These are phyloP conservation scores for Lasiurus cinereus DNA, from an alignment of 2,113 vertebrate genomes.

Conservation along the genomic window DNA sequence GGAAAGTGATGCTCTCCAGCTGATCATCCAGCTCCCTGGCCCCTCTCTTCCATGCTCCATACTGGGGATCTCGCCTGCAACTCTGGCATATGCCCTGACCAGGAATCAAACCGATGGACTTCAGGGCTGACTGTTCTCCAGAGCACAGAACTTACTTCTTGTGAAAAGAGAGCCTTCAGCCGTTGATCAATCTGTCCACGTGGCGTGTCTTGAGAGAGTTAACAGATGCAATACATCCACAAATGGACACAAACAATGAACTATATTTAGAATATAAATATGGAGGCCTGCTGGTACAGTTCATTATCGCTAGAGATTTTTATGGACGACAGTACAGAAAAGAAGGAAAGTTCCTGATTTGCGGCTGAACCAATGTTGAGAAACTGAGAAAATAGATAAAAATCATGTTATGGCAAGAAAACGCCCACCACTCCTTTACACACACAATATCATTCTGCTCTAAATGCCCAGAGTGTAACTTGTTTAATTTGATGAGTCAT, in stretches of 20 bases:
- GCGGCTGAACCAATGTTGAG: background rate
- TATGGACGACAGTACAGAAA: background rate
- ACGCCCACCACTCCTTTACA: background rate
- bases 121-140: background rate
- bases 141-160: background rate
- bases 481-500: background rate
- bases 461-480: background rate
- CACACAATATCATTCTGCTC: background rate
- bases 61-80: too few relatives aligned
- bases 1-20: background rate
- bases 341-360: background rate
- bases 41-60: too few relatives aligned
- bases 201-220: background rate
- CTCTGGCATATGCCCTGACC: too few relatives aligned
- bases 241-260: background rate
- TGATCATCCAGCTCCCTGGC: background rate
- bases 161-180: conserved; percentile 32
- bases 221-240: background rate
- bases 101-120: too few relatives aligned
- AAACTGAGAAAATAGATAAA: background rate
- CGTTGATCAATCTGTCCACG: background rate
- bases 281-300: background rate
- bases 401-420: background rate
- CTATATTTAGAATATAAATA: conserved; percentile 12
- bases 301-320: conserved; percentile 33